Evolutionary conservation across 2,888 invertebrate genomes (phyloP).

Genomic region (Eulithis prunata): DNA sequence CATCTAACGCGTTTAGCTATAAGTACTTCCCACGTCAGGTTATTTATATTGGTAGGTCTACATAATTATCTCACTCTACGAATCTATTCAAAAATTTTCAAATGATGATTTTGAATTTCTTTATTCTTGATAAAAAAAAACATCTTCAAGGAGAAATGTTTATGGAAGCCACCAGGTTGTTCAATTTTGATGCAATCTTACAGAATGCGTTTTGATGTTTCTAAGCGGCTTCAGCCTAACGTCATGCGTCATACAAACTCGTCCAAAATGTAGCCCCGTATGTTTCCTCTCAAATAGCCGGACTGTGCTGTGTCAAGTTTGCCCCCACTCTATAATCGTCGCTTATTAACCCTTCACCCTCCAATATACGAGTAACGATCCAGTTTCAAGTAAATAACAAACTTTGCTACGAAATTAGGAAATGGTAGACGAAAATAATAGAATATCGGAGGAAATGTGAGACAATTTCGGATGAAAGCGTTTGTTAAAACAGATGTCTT

Average conservation of each 20-base stretch:
- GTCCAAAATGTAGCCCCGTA: constrained; percentile 37
- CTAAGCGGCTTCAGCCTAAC: too few relatives aligned
- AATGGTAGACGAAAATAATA: constrained; percentile 35
- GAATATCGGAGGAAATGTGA: constrained; percentile 37
- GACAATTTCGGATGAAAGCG: constrained; percentile 35
- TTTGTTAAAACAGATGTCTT: constrained; percentile 34
- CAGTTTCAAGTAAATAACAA: constrained; percentile 62
- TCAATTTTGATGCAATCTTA: too few relatives aligned
- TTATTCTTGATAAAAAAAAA: too few relatives aligned
- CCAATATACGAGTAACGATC: constrained; percentile 59
- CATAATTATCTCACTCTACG: too few relatives aligned
- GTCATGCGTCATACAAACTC: background rate
- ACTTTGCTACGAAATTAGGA: constrained; percentile 42
- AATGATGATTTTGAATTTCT: too few relatives aligned
- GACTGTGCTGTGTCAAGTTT: constrained; percentile 47
- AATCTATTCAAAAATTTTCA: too few relatives aligned
- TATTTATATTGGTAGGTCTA: too few relatives aligned
- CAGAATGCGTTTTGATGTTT: too few relatives aligned
- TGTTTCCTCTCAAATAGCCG: constrained; percentile 43
- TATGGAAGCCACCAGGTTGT: too few relatives aligned
- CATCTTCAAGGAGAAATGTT: too few relatives aligned
- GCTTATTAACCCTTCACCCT: constrained; percentile 69
- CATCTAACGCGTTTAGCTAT: too few relatives aligned
- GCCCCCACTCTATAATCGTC: constrained; percentile 67
- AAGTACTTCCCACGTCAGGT: too few relatives aligned